A percentile compares a stretch with the other conserved stretches of the same genome.
phyloP scores from a whole-genome alignment of 2,797 vertebrate species.

The Sebastolobus altivelis region DNA sequence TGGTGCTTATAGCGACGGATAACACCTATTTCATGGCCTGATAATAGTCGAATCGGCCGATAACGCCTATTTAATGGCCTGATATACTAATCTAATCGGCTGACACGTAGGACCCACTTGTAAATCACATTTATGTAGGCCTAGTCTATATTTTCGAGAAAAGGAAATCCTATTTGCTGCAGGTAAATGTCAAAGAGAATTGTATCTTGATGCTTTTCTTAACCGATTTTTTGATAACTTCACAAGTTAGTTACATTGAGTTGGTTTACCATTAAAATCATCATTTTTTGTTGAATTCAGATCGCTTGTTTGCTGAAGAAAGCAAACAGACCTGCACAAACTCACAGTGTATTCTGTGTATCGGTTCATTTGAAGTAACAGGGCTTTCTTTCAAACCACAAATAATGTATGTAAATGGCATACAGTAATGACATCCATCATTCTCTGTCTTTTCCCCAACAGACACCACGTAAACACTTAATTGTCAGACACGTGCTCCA shows the following conservation, averaged over 20 bases:
- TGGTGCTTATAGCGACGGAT: no score
- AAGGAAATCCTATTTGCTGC: slow-evolving; percentile 1
- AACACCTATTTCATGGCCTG: no score
- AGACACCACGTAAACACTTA: slow-evolving; percentile 43
- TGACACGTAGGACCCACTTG: background rate
- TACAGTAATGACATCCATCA: slow-evolving; percentile 39
- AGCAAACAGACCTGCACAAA: slow-evolving; percentile 17
- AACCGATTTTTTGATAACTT: background rate
- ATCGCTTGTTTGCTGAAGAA: slow-evolving; percentile 7
- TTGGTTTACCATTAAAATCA: background rate
- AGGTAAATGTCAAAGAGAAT: slow-evolving; percentile 14
- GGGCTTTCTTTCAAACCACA: slow-evolving; percentile 26
- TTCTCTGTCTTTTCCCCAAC: slow-evolving; percentile 19
- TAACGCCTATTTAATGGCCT: no score
- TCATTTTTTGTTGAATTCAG: background rate
- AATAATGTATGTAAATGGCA: slow-evolving; percentile 27
- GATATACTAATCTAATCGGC: no score
- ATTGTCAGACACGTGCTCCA: slow-evolving; percentile 52
- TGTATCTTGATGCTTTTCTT: background rate
- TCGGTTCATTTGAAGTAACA: background rate
- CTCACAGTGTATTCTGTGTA: background rate
- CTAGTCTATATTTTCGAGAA: background rate
- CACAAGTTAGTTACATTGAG: background rate
- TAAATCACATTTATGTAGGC: background rate
- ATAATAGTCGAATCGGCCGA: no score